Conservation (phyloP, 1,140 invertebrate species). For the Diachasmimorpha longicaudata region DNA sequence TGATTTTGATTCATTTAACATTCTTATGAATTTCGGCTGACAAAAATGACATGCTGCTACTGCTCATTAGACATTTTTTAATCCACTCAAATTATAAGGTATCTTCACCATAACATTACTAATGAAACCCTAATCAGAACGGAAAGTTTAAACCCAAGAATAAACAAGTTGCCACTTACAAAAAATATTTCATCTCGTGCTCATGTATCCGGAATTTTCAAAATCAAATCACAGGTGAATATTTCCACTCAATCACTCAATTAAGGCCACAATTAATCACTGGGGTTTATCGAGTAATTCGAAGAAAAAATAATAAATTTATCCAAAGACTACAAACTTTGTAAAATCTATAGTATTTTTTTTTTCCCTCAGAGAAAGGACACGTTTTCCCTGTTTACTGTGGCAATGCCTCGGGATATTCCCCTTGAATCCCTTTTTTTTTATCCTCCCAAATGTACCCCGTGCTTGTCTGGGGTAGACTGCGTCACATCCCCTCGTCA, state of each 20-base stretch:
- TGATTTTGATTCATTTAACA: too few species aligned
- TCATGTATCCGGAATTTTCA: neutral
- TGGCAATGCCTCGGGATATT: neutral
- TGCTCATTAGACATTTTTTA: too few species aligned
- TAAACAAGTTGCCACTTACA: neutral
- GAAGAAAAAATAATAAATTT: neutral
- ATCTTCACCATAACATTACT: too few species aligned
- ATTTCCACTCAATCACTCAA: neutral
- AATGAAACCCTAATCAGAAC: neutral
- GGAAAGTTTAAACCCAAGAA: neutral
- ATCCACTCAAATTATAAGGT: too few species aligned
- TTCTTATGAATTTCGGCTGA: too few species aligned
- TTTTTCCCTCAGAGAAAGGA: too few species aligned
- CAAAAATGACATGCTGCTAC: too few species aligned
- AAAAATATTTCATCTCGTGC: neutral
- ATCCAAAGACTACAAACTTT: too few species aligned
- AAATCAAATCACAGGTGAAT: neutral
- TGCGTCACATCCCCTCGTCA: constrained; percentile 15
- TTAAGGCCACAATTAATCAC: neutral
- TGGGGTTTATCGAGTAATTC: neutral
- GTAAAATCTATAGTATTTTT: too few species aligned
- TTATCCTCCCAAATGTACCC: constrained; percentile 12
- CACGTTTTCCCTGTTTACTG: constrained; percentile 1
- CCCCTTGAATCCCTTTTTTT: neutral
- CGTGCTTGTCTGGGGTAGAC: constrained; percentile 18